Evolutionary conservation across 2,888 invertebrate species (phyloP), one percentile per base, ranked within the genome.

Genomic region (Troglohyphantes excavatus): DNA sequence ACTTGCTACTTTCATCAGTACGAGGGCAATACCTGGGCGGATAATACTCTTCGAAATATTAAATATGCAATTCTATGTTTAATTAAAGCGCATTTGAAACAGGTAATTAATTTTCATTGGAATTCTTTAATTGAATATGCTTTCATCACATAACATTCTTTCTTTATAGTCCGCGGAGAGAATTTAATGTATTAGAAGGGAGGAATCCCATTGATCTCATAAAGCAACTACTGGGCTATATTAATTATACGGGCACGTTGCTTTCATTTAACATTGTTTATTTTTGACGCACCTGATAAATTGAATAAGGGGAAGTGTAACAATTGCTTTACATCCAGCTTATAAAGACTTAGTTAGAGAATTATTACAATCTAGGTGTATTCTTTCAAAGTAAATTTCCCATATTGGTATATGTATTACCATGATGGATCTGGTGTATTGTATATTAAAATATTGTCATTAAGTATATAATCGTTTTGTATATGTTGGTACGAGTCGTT

Each of bases 61-160:
- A 76, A 61, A 76, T 61, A 63, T 78, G 65, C 65, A 26, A 43
- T 68, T 33, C 33, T 68, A n/a, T 68, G 43, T 43, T 63, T 65
- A 78, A 78, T 78, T 78, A 65, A 78, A 78, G 78, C 65, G 23
- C 43, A 27, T 65, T 63, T 65, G 63, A 63, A 78, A 29, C 43
- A 39, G 21, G 63, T 78, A 78, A 78, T 78, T 78, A 78, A 78
- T 78, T 78, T 78, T 63, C 43, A 78, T 65, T 65, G 78, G 65
- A 78, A 65, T 78, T 78, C 63, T 78, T 63, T 78, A 78, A 78
- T 78, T 78, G 65, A 17, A 53, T 11, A 46, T 33, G 39, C 21
- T 65, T 43, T 23, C 23, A 43, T 23, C 76, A 63, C 26, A 29
- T 17, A 43, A 43, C 78, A 78, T 78, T 78, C 65, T 61, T 75